Percentiles rank a stretch among this genome's conserved stretches.
Conservation (phyloP, 2,113 vertebrate genomes). For the Prietella phreatophila region DNA sequence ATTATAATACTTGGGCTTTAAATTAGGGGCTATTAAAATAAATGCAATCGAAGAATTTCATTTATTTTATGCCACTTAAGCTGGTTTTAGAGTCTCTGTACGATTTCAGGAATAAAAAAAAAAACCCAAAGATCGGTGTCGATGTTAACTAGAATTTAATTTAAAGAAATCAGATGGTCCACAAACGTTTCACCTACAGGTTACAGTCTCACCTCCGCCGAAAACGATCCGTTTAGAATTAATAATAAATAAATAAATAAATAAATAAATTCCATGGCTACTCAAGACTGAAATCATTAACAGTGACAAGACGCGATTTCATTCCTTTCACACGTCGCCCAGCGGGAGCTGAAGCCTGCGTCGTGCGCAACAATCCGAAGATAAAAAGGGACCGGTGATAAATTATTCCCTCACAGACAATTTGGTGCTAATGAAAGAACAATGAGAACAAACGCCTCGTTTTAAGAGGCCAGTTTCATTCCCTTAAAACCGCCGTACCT, state of each 20-base stretch:
- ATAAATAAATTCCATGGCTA: slow-evolving; percentile 22
- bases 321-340: slow-evolving; percentile 44
- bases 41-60: too few species aligned
- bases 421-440: slow-evolving; percentile 62
- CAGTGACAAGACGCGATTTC: slow-evolving; percentile 40
- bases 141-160: too few species aligned
- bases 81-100: too few species aligned
- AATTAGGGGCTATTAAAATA: too few species aligned
- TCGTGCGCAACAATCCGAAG: slow-evolving; percentile 48
- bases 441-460: slow-evolving; percentile 54
- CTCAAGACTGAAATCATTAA: slow-evolving; percentile 34
- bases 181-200: too few species aligned
- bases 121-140: too few species aligned
- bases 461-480: slow-evolving; percentile 44
- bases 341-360: slow-evolving; percentile 36
- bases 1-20: too few species aligned
- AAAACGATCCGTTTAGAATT: slow-evolving; percentile 14
- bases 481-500: slow-evolving; percentile 18
- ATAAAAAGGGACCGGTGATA: slow-evolving; percentile 52
- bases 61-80: too few species aligned
- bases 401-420: slow-evolving; percentile 65
- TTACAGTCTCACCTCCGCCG: not conserved
- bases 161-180: not conserved
- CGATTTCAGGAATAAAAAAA: too few species aligned
- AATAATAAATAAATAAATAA: not conserved